Conservation (phyloP, 2,797 vertebrate genomes). For the Danio aesculapii region DNA sequence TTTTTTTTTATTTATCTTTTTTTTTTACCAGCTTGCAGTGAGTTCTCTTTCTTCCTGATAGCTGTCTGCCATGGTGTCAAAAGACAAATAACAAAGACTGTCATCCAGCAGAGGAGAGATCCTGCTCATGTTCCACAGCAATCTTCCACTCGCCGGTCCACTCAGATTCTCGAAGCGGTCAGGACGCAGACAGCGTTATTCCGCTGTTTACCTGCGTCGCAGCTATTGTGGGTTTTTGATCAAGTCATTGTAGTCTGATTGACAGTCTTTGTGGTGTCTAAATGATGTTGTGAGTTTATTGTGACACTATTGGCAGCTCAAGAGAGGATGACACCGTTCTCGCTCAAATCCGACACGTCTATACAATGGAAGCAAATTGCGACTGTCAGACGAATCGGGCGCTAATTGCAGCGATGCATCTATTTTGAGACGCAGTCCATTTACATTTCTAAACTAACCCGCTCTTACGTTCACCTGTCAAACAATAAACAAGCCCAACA, state of each 20-base stretch:
- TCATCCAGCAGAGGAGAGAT: conserved; percentile 76
- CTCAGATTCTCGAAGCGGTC: conserved; percentile 63
- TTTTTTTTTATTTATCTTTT: conserved; percentile 67
- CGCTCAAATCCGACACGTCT: conserved; percentile 48
- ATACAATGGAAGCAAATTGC: conserved; percentile 61
- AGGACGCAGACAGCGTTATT: conserved; percentile 40
- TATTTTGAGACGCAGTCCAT: conserved; percentile 61
- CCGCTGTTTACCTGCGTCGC: conserved; percentile 42
- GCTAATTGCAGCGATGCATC: conserved; percentile 62
- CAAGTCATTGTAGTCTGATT: conserved; percentile 57
- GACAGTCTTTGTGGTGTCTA: conserved; percentile 57
- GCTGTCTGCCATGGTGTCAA: conserved; percentile 85
- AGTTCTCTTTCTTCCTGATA: conserved; percentile 85
- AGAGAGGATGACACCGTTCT: conserved; percentile 55
- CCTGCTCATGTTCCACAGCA: conserved; percentile 69
- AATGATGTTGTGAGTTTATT: conserved; percentile 62
- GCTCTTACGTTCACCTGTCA: conserved; percentile 64
- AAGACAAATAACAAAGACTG: conserved; percentile 85
- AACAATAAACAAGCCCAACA: conserved; percentile 60
- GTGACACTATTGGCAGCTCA: conserved; percentile 57
- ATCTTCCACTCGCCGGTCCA: conserved; percentile 55
- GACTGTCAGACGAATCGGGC: conserved; percentile 61
- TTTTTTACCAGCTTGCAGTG: conserved; percentile 76
- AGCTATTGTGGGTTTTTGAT: conserved; percentile 36
- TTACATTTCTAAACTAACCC: conserved; percentile 64